These are phyloP conservation scores for Emydocephalus ijimae DNA, from an alignment of 2,113 vertebrate genomes.

Conservation along the genomic window DNA sequence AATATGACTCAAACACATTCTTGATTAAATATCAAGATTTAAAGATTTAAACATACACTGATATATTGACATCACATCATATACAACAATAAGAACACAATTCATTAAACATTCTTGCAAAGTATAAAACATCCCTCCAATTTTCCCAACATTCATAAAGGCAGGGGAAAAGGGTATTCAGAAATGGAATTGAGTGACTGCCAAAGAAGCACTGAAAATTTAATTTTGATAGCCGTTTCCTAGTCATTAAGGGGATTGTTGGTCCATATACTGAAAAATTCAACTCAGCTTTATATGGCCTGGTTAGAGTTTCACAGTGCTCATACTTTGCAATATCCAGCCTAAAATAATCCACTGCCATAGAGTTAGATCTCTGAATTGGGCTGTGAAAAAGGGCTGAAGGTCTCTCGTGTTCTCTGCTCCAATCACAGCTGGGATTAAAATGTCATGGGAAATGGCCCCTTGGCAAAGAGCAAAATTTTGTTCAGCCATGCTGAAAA, in stretches of 20 bases:
- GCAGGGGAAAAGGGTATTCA: background rate
- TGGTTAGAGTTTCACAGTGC: background rate
- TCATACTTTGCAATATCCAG: background rate
- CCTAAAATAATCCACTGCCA: background rate
- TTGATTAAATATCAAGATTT: background rate
- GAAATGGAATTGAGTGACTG: background rate
- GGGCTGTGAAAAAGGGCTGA: background rate
- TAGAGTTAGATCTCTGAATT: background rate
- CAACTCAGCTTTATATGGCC: background rate
- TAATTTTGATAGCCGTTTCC: background rate
- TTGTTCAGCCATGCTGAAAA: constrained; percentile 59
- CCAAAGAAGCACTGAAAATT: background rate
- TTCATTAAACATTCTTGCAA: background rate
- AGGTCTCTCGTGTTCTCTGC: constrained; percentile 20
- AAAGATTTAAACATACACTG: background rate
- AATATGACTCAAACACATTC: background rate
- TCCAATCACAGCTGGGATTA: constrained; percentile 54
- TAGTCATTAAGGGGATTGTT: background rate
- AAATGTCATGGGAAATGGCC: constrained; percentile 66
- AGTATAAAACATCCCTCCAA: background rate
- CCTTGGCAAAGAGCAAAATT: constrained; percentile 42
- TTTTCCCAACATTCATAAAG: background rate
- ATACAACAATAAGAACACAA: background rate
- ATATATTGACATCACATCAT: background rate
- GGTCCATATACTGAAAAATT: background rate